These are phyloP conservation scores for Capra hircus DNA, from an alignment of 2,113 vertebrate species.

Conservation along the genomic window DNA sequence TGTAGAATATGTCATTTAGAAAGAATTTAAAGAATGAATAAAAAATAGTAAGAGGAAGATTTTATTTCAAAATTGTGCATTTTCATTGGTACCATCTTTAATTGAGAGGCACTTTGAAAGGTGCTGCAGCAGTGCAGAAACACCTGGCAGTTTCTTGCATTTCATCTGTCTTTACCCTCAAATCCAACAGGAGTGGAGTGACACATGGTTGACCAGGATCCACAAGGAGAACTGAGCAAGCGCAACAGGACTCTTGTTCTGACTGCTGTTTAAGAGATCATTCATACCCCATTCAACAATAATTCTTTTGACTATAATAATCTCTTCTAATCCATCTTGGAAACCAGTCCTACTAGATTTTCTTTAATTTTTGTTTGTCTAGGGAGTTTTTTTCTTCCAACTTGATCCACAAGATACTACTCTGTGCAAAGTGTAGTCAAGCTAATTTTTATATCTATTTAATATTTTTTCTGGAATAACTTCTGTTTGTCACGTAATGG, in stretches of 20 bases:
- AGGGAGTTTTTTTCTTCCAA: background rate
- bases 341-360: background rate
- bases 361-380: background rate
- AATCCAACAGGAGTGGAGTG: background rate
- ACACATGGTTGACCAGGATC: background rate
- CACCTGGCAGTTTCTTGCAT: background rate
- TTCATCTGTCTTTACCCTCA: background rate
- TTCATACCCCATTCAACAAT: background rate
- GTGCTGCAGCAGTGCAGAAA: background rate
- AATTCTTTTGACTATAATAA: constrained; percentile 44
- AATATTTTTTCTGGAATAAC: background rate
- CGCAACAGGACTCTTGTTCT: background rate
- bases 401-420: fast-evolving
- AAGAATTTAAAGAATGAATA: constrained; percentile 16
- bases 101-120: background rate
- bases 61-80: background rate
- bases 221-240: background rate
- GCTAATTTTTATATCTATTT: background rate
- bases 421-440: background rate
- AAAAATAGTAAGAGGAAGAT: background rate
- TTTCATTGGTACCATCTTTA: background rate
- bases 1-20: background rate
- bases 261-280: constrained; percentile 46
- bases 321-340: constrained; percentile 5
- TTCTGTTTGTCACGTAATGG: background rate